Conservation (phyloP, 2,888 invertebrate species). For the Chydorus sphaericus region DNA sequence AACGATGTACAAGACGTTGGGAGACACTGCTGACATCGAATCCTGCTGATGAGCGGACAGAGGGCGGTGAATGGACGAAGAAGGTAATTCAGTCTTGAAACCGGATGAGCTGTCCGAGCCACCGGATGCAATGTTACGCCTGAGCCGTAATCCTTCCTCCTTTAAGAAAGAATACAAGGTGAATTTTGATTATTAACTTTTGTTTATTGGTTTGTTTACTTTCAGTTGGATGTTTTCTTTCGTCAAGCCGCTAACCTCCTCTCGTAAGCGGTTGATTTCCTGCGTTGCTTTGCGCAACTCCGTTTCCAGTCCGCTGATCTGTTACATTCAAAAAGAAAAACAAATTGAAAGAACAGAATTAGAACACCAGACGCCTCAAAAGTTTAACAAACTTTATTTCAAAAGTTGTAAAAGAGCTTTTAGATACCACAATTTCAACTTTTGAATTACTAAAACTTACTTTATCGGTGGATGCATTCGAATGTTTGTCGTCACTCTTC, state of each 20-base stretch:
- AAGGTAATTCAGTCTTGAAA: constrained; percentile 29
- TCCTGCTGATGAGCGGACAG: too few relatives aligned
- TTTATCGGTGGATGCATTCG: constrained; percentile 1
- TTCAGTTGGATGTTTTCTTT: constrained; percentile 75
- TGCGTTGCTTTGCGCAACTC: constrained; percentile 51
- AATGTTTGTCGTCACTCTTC: constrained; percentile 16
- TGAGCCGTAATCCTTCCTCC: constrained; percentile 22
- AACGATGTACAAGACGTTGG: constrained; percentile 48
- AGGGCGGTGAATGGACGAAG: constrained; percentile 46
- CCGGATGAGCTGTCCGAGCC: constrained; percentile 2
- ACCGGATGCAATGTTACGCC: constrained; percentile 13
- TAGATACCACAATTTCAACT: not conserved
- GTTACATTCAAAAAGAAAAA: not conserved
- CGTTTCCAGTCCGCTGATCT: constrained; percentile 27
- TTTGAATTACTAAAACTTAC: not conserved
- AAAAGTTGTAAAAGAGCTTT: not conserved
- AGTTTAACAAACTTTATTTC: not conserved
- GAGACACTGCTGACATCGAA: constrained; percentile 39
- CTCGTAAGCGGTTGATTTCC: constrained; percentile 60
- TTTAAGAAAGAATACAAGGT: constrained; percentile 14
- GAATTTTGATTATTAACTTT: constrained; percentile 11
- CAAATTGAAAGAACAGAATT: not conserved
- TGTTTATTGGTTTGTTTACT: constrained; percentile 33
- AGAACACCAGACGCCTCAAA: not conserved
- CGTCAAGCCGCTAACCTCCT: constrained; percentile 60